Evolutionary conservation across 2,113 vertebrate genomes (phyloP).

Genomic region (Gallinago media): DNA sequence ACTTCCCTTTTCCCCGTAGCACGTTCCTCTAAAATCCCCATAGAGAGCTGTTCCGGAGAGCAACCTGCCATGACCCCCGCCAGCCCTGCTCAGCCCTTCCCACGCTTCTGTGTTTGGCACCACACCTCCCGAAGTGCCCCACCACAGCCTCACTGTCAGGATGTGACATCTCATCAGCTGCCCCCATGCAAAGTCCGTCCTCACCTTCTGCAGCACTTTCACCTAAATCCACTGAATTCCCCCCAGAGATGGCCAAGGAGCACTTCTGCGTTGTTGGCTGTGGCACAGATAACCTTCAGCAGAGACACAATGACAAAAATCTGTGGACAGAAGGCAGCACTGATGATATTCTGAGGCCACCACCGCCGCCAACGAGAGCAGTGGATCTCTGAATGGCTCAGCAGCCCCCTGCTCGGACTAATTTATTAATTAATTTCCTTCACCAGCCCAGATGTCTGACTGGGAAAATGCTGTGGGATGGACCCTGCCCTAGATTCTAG

Average conservation of each 20-base stretch:
- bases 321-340: neutral
- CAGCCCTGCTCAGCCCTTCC: neutral
- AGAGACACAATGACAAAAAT: rapidly evolving
- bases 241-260: neutral
- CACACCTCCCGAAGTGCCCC: neutral
- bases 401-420: neutral
- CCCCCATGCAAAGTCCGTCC: neutral
- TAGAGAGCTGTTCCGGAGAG: neutral
- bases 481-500: neutral
- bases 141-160: neutral
- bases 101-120: neutral
- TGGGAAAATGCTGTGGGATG: neutral
- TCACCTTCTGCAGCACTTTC: neutral
- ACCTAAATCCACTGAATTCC: neutral
- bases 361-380: neutral
- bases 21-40: neutral
- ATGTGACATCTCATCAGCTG: neutral
- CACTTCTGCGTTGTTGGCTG: neutral
- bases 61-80: neutral
- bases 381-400: neutral
- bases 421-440: neutral
- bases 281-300: neutral
- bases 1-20: neutral
- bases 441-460: neutral
- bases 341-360: neutral